Conservation (phyloP, 2,797 vertebrate genomes). For the Anabacerthia variegaticeps region DNA sequence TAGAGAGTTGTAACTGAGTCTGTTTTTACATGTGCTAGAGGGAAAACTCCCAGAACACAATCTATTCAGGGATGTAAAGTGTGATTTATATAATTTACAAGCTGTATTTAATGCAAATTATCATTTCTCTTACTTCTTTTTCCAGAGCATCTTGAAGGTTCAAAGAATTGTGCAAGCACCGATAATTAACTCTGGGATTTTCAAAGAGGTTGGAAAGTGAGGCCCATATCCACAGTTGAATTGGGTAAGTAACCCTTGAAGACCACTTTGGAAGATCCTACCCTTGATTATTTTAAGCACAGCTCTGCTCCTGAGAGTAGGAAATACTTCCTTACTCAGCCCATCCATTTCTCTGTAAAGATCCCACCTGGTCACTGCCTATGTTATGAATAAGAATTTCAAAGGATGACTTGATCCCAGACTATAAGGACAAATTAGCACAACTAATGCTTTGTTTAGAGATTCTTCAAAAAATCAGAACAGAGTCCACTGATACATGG, state of each 20-base stretch:
- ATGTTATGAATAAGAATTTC: neutral
- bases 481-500: neutral
- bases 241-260: neutral
- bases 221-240: neutral
- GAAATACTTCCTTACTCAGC: neutral
- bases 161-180: conserved; percentile 15
- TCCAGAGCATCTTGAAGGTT: neutral
- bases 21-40: neutral
- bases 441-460: neutral
- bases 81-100: conserved; percentile 34
- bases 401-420: neutral
- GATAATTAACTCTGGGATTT: conserved; percentile 44
- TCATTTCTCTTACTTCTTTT: neutral
- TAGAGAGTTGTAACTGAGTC: neutral
- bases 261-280: neutral
- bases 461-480: neutral
- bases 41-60: neutral
- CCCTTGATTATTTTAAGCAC: neutral
- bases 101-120: conserved; percentile 13
- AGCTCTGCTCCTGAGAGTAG: neutral
- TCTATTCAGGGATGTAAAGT: conserved; percentile 1
- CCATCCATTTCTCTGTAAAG: neutral
- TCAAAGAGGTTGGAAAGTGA: conserved; percentile 7
- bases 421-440: neutral
- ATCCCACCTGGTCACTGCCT: neutral